A percentile compares a stretch with the other conserved stretches of the same genome.
Conservation (phyloP, 2,888 invertebrate genomes). For the Drosophila subsilvestris region DNA sequence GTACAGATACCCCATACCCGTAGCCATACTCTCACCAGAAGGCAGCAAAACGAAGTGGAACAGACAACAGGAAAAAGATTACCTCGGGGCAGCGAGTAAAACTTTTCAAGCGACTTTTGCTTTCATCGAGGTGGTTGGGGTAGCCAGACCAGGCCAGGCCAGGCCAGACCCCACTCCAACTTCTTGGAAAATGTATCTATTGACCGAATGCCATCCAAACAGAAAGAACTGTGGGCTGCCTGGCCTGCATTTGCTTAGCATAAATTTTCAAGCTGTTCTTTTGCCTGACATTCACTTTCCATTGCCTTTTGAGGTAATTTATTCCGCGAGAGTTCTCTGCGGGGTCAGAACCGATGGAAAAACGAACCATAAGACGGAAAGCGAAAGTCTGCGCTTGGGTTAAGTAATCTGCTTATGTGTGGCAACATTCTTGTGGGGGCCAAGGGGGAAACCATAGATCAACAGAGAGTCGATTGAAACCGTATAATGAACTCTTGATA, state of each 20-base stretch:
- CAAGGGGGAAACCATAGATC: not conserved
- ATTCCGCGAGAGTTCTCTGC: constrained; percentile 28
- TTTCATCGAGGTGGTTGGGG: constrained; percentile 20
- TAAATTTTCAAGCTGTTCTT: constrained; percentile 59
- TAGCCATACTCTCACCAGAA: constrained; percentile 11
- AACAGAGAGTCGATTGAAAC: not conserved
- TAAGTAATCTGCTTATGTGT: constrained; percentile 6
- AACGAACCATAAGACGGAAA: constrained; percentile 31
- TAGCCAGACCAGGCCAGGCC: too few species aligned
- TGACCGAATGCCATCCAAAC: constrained; percentile 33
- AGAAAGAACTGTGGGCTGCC: constrained; percentile 43
- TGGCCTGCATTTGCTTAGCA: constrained; percentile 73
- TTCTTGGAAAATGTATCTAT: constrained; percentile 61
- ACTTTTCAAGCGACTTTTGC: constrained; percentile 39
- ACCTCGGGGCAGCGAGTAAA: constrained; percentile 1
- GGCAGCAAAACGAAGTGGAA: constrained; percentile 5
- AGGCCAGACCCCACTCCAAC: constrained; percentile 4
- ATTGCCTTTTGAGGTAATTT: constrained; percentile 60
- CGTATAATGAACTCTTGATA: not conserved
- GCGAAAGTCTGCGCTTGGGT: constrained; percentile 23
- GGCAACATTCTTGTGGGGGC: constrained; percentile 11
- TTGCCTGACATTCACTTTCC: constrained; percentile 60
- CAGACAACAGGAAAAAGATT: constrained; percentile 1
- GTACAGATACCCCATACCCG: constrained; percentile 13
- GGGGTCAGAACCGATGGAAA: constrained; percentile 55